Percentiles rank a stretch among this genome's conserved stretches.
These are phyloP conservation scores for Trichomalopsis sarcophagae DNA, from an alignment of 1,140 invertebrate species.

Conservation along the genomic window DNA sequence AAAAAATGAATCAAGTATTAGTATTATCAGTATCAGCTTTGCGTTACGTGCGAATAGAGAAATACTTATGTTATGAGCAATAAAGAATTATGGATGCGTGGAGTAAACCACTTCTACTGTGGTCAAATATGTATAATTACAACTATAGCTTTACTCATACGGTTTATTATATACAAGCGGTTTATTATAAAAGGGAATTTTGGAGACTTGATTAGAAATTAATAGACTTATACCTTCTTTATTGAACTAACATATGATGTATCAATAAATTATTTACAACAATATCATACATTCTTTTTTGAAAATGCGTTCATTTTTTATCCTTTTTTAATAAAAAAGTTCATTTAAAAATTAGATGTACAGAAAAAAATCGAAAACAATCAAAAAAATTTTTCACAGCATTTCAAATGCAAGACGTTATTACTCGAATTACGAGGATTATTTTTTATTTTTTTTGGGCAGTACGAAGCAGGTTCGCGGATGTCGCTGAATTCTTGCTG, in stretches of 20 bases:
- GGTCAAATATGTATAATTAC: conserved; percentile 30
- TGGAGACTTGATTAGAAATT: conserved; percentile 58
- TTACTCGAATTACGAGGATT: conserved; percentile 46
- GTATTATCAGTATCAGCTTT: conserved; percentile 37
- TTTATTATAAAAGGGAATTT: conserved; percentile 34
- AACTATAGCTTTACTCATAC: conserved; percentile 35
- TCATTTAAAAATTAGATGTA: conserved; percentile 22
- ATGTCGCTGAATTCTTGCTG: conserved; percentile 6
- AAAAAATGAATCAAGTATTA: conserved; percentile 46
- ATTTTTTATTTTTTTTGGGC: conserved; percentile 52
- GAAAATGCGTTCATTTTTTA: conserved; percentile 37
- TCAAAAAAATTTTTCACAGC: conserved; percentile 42
- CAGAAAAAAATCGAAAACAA: conserved; percentile 49
- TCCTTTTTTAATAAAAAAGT: conserved; percentile 39
- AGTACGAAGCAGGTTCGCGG: conserved; percentile 48
- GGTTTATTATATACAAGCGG: conserved; percentile 16
- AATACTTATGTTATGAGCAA: conserved; percentile 7
- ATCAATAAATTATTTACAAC: conserved; percentile 74
- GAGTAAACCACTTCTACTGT: neutral
- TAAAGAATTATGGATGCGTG: conserved; percentile 34
- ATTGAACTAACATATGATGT: conserved; percentile 67
- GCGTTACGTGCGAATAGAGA: conserved; percentile 9
- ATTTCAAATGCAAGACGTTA: conserved; percentile 24
- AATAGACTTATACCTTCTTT: conserved; percentile 59
- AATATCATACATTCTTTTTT: conserved; percentile 63